Evolutionary conservation across 1,140 invertebrate species (phyloP), one percentile per base, ranked within the genome.

Genomic region (Drosophila eugracilis): DNA sequence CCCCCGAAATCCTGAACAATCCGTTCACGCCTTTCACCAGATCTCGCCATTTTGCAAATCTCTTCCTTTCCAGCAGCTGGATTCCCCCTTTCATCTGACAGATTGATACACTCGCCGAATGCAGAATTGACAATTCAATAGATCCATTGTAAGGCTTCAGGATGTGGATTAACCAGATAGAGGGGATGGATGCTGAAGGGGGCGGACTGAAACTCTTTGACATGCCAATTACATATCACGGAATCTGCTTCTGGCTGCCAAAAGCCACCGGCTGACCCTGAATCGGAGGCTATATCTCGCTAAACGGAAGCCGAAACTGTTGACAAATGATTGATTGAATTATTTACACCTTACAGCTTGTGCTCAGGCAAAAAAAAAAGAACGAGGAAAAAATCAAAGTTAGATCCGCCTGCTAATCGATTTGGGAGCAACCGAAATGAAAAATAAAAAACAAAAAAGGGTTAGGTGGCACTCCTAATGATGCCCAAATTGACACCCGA

Each of bases 281-380:
- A 74, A 73, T 28, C 45, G 44, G 41, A 19, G 42, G 52, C 36
- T 37, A 22, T 36, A 41, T 58, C n/a, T n/a, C 19, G 60, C 65
- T 28, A 76, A 88, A 88, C 83, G 84, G 83, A 88, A 88, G 83
- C 83, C 84, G 44, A 83, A 83, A 76, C 71, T 78, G 83, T 89
- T 88, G 83, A 88, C 84, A 88, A 88, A 88, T 88, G 83, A 88
- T 88, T 88, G 83, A 88, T 88, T 75, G 83, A 89, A 88, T 88
- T 88, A 88, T 88, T 88, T 88, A 89, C 83, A 88, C 83, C 83
- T 88, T 88, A 89, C 83, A 89, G 74, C 62, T 76, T 67, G n/a
- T n/a, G 63, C 55, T 48, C 78, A 65, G 70, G 19, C 15, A 42
- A 5, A 21, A 21, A n/a, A 21, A 41, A 22, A 19, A 41, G 3